Evolutionary conservation across 2,113 vertebrate species (phyloP).

Genomic region (Toxotes jaculatrix): DNA sequence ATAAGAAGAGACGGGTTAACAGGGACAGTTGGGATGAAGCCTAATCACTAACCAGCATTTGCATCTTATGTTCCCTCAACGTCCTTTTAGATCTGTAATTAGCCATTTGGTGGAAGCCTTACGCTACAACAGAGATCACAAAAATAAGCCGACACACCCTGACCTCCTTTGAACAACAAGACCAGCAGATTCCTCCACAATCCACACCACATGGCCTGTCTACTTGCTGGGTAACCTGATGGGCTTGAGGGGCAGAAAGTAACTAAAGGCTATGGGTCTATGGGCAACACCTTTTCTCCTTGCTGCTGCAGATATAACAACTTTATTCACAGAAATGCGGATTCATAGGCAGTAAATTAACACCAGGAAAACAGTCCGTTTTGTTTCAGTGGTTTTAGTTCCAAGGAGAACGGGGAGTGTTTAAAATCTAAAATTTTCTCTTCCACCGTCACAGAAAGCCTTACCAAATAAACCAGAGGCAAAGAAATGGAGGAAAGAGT

Average conservation of each 20-base stretch:
- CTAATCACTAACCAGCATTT: background rate
- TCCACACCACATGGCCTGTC: background rate
- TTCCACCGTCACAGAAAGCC: background rate
- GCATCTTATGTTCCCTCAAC: background rate
- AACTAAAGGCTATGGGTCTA: too few relatives aligned
- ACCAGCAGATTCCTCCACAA: background rate
- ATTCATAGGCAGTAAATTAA: too few relatives aligned
- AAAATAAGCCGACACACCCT: background rate
- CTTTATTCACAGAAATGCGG: too few relatives aligned
- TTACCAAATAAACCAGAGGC: conserved; percentile 50
- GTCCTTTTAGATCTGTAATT: background rate
- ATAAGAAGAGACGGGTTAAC: too few relatives aligned
- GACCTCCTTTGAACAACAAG: background rate
- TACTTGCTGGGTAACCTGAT: background rate
- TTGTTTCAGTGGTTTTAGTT: background rate
- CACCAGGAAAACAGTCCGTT: background rate
- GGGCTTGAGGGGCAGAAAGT: too few relatives aligned
- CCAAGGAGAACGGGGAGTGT: background rate
- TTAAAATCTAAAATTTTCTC: background rate
- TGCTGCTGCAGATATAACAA: too few relatives aligned
- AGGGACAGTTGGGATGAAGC: too few relatives aligned
- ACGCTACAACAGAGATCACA: too few relatives aligned
- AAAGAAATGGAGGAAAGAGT: conserved; percentile 43
- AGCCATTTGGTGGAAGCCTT: background rate
- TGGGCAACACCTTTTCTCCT: too few relatives aligned